phyloP scores from a whole-genome alignment of 2,113 vertebrate genomes.

The Pygoscelis antarcticus region DNA sequence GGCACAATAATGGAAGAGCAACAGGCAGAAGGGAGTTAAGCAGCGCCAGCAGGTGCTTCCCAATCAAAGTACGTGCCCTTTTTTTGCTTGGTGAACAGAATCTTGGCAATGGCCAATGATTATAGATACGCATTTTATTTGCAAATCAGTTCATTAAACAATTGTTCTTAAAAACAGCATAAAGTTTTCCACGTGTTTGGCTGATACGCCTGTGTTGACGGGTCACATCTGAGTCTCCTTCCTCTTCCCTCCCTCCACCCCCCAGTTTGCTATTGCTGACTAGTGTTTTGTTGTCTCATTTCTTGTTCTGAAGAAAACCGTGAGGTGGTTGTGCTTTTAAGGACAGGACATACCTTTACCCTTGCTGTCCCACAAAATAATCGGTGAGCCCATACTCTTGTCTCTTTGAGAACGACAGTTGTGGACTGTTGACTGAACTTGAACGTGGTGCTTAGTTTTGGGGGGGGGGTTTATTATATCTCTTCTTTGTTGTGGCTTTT shows the following conservation, averaged over 20 bases:
- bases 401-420: not conserved
- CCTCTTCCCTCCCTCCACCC: not conserved
- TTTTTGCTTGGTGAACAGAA: not conserved
- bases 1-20: not conserved
- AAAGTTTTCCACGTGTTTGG: not conserved
- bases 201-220: fast-evolving
- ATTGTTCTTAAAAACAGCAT: not conserved
- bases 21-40: not conserved
- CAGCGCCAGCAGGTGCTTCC: not conserved
- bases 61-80: fast-evolving
- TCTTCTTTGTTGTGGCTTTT: not conserved
- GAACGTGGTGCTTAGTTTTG: not conserved
- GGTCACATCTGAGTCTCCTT: not conserved
- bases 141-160: not conserved
- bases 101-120: not conserved
- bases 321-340: not conserved
- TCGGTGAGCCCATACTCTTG: not conserved
- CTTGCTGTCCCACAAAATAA: not conserved
- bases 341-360: not conserved
- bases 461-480: not conserved
- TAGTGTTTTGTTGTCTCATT: not conserved
- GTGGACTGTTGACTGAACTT: not conserved
- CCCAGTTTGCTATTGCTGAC: not conserved
- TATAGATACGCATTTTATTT: not conserved
- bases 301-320: not conserved